Evolutionary conservation across 2,888 invertebrate species (phyloP).

Genomic region (Agriopis aurantiaria): DNA sequence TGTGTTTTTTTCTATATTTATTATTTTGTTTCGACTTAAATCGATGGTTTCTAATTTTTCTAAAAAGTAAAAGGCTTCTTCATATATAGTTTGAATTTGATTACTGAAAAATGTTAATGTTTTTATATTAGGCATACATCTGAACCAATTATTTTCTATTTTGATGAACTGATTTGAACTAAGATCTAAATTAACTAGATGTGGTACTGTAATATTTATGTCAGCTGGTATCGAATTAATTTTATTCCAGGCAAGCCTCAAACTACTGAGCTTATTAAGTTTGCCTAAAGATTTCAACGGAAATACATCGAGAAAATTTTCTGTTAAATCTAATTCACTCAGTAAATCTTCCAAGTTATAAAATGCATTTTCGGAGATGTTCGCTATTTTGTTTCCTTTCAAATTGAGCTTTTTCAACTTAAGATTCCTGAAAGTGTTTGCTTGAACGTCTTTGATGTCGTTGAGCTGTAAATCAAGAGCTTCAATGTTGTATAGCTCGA

Average conservation of each 20-base stretch:
- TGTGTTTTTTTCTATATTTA: conserved; percentile 90
- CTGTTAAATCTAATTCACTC: conserved; percentile 93
- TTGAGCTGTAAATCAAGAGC: conserved; percentile 94
- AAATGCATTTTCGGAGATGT: conserved; percentile 94
- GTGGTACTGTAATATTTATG: conserved; percentile 89
- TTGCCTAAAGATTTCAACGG: conserved; percentile 93
- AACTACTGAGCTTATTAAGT: conserved; percentile 89
- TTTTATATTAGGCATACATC: conserved; percentile 92
- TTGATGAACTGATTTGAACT: conserved; percentile 94
- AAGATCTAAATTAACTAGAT: conserved; percentile 92
- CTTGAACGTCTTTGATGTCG: conserved; percentile 92
- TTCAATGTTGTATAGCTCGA: conserved; percentile 89
- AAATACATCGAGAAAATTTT: conserved; percentile 94
- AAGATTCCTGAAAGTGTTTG: conserved; percentile 94
- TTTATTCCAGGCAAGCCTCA: conserved; percentile 93
- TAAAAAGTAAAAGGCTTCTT: conserved; percentile 91
- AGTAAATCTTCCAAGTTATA: conserved; percentile 91
- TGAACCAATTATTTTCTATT: conserved; percentile 92
- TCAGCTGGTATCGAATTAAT: conserved; percentile 92
- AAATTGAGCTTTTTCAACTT: conserved; percentile 93
- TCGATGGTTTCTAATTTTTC: conserved; percentile 93
- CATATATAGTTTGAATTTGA: conserved; percentile 91
- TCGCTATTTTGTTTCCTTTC: conserved; percentile 93
- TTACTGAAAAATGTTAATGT: conserved; percentile 95
- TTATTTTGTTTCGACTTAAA: conserved; percentile 95